Percentiles rank a stretch among this genome's conserved stretches.
Conservation (phyloP, 2,888 invertebrate species). For the Sarcophaga variegata region DNA sequence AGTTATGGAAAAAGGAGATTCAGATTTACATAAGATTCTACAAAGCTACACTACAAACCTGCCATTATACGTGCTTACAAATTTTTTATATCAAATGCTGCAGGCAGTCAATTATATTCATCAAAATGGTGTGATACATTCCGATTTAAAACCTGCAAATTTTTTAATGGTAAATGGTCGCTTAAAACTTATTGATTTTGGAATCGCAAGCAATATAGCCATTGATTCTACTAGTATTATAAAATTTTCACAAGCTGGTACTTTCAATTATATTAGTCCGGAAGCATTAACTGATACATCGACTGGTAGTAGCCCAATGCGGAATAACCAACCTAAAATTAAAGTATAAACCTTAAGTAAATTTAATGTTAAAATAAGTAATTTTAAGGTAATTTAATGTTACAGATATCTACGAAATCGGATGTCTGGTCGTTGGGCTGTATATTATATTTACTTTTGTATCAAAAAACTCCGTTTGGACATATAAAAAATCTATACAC, state of each 20-base stretch:
- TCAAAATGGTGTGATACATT: slow-evolving; percentile 95
- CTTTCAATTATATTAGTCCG: slow-evolving; percentile 97
- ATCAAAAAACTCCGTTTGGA: slow-evolving; percentile 95
- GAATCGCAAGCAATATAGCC: slow-evolving; percentile 94
- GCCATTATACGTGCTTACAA: slow-evolving; percentile 89
- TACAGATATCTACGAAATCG: slow-evolving; percentile 93
- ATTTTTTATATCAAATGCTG: slow-evolving; percentile 97
- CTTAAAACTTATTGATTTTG: slow-evolving; percentile 98
- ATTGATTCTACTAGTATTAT: slow-evolving; percentile 94
- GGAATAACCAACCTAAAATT: slow-evolving; percentile 82
- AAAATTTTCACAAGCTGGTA: slow-evolving; percentile 92
- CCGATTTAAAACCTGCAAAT: slow-evolving; percentile 98
- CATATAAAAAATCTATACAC: slow-evolving; percentile 88
- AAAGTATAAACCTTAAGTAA: slow-evolving; percentile 77
- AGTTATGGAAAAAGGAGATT: slow-evolving; percentile 96
- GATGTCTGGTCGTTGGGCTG: slow-evolving; percentile 99
- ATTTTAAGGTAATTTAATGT: not conserved
- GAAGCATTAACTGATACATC: slow-evolving; percentile 90
- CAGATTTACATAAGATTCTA: slow-evolving; percentile 91
- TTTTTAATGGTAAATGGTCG: slow-evolving; percentile 93
- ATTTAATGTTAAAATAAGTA: not conserved
- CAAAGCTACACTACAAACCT: slow-evolving; percentile 84
- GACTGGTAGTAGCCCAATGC: slow-evolving; percentile 80
- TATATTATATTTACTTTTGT: slow-evolving; percentile 95
- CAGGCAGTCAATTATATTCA: slow-evolving; percentile 95